phyloP scores from a whole-genome alignment of 2,888 invertebrate genomes.

The Rhopalosiphum nymphaeae region DNA sequence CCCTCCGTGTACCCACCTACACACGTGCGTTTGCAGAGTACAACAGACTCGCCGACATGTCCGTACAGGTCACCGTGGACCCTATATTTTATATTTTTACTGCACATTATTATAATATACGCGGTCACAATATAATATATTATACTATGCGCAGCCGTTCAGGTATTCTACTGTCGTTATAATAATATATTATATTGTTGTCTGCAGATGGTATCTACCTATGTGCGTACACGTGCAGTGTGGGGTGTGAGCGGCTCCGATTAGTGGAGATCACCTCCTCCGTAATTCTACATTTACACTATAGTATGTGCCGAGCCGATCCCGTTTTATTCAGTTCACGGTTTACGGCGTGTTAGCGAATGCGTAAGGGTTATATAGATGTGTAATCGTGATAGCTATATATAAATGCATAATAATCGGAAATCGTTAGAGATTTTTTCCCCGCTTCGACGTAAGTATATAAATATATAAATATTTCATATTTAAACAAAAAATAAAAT shows the following conservation, averaged over 20 bases:
- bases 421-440: background rate
- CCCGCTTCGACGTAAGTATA: background rate
- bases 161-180: background rate
- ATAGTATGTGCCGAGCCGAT: background rate
- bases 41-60: background rate
- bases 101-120: background rate
- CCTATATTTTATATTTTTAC: background rate
- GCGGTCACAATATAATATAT: background rate
- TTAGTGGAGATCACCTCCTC: background rate
- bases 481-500: background rate
- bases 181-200: background rate
- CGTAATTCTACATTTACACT: background rate
- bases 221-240: background rate
- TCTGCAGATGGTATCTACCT: slow-evolving; percentile 13
- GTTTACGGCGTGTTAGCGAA: background rate
- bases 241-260: background rate
- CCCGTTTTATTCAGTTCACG: background rate
- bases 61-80: background rate
- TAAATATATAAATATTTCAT: background rate
- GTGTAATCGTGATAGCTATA: background rate
- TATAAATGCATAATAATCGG: too few relatives aligned
- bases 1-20: background rate
- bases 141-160: background rate
- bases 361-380: background rate
- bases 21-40: background rate